Percentiles rank a stretch among this genome's conserved stretches.
These are phyloP conservation scores for Ctenomys sociabilis DNA, from an alignment of 2,113 vertebrate genomes.

Conservation along the genomic window DNA sequence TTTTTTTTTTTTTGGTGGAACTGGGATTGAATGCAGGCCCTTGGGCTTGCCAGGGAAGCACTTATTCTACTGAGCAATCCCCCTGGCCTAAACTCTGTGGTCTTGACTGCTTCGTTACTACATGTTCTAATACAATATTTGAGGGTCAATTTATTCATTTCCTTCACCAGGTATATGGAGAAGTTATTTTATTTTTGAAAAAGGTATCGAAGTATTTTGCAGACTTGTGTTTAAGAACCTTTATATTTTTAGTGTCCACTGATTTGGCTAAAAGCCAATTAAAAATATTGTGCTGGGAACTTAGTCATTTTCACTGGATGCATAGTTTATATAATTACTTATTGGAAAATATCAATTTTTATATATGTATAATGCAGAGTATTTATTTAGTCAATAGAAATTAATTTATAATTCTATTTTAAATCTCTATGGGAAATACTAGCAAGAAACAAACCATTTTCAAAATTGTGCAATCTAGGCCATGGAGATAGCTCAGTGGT, in stretches of 20 bases:
- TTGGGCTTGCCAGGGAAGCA: too few species aligned
- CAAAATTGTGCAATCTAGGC: not conserved
- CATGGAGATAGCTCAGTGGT: too few species aligned
- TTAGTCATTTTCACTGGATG: conserved; percentile 1
- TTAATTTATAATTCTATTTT: not conserved
- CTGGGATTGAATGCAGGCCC: too few species aligned
- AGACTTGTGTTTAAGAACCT: not conserved
- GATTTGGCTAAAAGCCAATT: not conserved
- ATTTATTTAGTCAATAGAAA: not conserved
- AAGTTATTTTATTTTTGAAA: not conserved
- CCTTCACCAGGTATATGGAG: not conserved
- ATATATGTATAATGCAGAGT: not conserved
- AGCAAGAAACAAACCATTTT: not conserved
- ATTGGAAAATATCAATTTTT: not conserved
- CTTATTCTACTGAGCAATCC: too few species aligned
- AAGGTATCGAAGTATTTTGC: not conserved
- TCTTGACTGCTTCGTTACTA: not conserved
- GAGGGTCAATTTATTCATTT: not conserved
- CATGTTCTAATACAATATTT: not conserved
- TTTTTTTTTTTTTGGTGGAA: too few species aligned
- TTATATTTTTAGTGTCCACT: not conserved
- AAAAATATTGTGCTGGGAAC: not conserved
- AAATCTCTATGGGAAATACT: not conserved
- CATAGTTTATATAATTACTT: not conserved
- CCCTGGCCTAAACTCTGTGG: too few species aligned